A percentile compares a stretch with the other conserved stretches of the same genome.
These are phyloP conservation scores for Bubalus kerabau DNA, from an alignment of 2,113 vertebrate genomes.

Conservation along the genomic window DNA sequence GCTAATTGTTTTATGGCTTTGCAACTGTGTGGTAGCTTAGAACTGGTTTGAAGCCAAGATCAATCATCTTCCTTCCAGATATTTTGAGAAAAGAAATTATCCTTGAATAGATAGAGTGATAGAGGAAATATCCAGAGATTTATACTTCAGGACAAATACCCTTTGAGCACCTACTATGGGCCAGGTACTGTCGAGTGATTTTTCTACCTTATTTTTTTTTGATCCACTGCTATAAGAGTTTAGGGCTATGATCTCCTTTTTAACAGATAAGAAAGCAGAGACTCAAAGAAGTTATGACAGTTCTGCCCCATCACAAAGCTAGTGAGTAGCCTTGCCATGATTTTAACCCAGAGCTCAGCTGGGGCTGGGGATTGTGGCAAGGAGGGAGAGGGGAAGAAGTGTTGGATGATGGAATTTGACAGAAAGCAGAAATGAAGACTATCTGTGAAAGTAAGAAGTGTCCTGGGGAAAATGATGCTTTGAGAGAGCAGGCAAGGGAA, in stretches of 20 bases:
- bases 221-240: background rate
- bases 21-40: background rate
- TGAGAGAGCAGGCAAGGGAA: background rate
- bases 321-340: background rate
- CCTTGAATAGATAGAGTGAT: background rate
- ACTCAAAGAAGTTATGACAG: background rate
- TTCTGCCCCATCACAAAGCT: background rate
- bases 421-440: background rate
- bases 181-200: background rate
- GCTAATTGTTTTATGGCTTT: constrained; percentile 37
- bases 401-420: accelerated
- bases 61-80: background rate
- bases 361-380: background rate
- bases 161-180: background rate
- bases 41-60: background rate
- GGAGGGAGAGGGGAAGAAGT: accelerated
- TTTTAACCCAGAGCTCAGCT: background rate
- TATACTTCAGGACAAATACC: background rate
- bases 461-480: background rate
- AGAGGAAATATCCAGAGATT: background rate
- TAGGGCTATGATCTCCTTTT: background rate
- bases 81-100: background rate
- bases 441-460: background rate
- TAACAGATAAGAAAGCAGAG: background rate
- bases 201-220: background rate